Evolutionary conservation across 2,113 vertebrate species (phyloP), one percentile per base, ranked within the genome.

Genomic region (Pollachius pollachius): DNA sequence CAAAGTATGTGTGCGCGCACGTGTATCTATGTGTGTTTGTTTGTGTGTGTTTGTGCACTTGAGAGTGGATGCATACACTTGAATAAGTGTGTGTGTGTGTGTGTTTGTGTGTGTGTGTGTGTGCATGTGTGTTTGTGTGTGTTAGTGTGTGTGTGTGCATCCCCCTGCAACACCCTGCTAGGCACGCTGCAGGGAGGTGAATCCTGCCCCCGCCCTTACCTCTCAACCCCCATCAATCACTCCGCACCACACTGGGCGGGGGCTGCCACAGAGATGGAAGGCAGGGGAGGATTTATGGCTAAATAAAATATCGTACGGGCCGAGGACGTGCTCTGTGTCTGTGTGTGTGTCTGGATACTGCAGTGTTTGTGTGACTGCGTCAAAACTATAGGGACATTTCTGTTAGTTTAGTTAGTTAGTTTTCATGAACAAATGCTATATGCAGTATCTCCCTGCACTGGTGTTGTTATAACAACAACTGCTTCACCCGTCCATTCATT

Each of bases 201-300:
- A 52, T 17, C 54, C 37, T 75, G 69, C 60, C 52, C 54, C 62
- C 61, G 60, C 60, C 61, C 62, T 68, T 69, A 73, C 60, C 37
- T 41, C 72, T 73, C 64, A 77, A 73, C 74, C 62, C 64, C 68
- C 68, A 71, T 81, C 76, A 68, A 63, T 76, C 70, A 70, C 72
- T 48, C 48, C 73, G 21, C 61, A 71, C 70, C 62, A 74, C 70
- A 68, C 58, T 65, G 72, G 77, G 60, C 15, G n/a, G 15, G 71
- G 52, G 61, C 15, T 72, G 61, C 21, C 68, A 68, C 21, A 0
- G 23, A 68, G 56, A 8, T 18, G 19, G 9, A 27, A 41, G 62
- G 61, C 16, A 66, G 67, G 58, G 57, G 19, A 66, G 66, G 58
- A 48, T n/a, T 65, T 52, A 19, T 68, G 60, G 72, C 60, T 70